Conservation (phyloP, 2,888 invertebrate species). For the Dasysyrphus tricinctus region DNA sequence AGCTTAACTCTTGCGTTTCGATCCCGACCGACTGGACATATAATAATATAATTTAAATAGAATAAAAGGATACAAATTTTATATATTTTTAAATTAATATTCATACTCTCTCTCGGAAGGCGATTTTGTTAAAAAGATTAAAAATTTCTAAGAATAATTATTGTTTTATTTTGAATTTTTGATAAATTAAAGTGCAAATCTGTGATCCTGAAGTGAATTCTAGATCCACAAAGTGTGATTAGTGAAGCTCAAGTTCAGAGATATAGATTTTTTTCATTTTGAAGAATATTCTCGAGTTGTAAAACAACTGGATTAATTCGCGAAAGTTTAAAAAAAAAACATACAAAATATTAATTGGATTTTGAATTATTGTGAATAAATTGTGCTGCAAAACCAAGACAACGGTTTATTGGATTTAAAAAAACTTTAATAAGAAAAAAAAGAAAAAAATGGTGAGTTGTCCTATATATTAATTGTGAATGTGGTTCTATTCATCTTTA, state of each 20-base stretch:
- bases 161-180: conserved; percentile 46
- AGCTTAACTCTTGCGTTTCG: conserved; percentile 45
- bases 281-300: neutral
- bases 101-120: conserved; percentile 40
- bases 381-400: conserved; percentile 24
- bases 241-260: conserved; percentile 30
- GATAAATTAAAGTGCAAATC: conserved; percentile 27
- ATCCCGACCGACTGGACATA: conserved; percentile 9
- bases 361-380: neutral
- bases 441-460: conserved; percentile 63
- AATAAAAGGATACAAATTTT: conserved; percentile 40
- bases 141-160: conserved; percentile 55
- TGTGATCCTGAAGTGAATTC: conserved; percentile 45
- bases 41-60: conserved; percentile 8
- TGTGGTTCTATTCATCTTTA: conserved; percentile 26
- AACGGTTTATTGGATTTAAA: conserved; percentile 20
- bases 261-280: conserved; percentile 1
- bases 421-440: neutral
- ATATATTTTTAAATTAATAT: conserved; percentile 10
- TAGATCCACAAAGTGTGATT: conserved; percentile 41
- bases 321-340: neutral
- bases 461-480: conserved; percentile 18
- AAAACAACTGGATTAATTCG: neutral
- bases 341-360: neutral
- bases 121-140: neutral